Evolutionary conservation across 2,113 vertebrate genomes (phyloP).

Genomic region (Paedocypris sp.): DNA sequence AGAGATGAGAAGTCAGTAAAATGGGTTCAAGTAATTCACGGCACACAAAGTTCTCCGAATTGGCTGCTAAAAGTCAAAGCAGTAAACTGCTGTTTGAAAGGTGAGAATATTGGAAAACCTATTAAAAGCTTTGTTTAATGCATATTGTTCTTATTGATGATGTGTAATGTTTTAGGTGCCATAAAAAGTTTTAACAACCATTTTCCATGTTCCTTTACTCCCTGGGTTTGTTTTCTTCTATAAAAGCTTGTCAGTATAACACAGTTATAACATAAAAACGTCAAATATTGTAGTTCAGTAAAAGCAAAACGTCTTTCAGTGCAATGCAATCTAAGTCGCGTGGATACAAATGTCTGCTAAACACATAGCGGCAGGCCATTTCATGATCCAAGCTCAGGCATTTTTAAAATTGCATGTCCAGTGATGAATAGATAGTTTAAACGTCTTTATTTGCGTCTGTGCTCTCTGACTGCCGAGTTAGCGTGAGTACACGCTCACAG

Average conservation of each 20-base stretch:
- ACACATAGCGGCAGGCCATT: too few species aligned
- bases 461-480: background rate
- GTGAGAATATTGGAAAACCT: background rate
- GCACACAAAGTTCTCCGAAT: background rate
- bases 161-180: background rate
- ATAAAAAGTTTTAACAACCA: background rate
- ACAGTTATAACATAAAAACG: too few species aligned
- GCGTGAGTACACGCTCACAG: conserved; percentile 17
- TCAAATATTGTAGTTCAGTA: too few species aligned
- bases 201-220: background rate
- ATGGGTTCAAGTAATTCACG: background rate
- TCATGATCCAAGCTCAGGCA: too few species aligned
- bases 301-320: too few species aligned
- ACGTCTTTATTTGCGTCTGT: too few species aligned
- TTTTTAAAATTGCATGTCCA: too few species aligned
- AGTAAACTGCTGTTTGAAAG: conserved; percentile 5
- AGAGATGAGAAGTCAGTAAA: conserved; percentile 29
- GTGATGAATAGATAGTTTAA: too few species aligned
- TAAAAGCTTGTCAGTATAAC: too few species aligned
- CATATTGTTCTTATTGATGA: conserved; percentile 2
- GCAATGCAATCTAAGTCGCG: too few species aligned
- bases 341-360: too few species aligned
- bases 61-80: background rate
- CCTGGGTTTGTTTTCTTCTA: too few species aligned
- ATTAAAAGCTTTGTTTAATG: background rate